Conservation (phyloP, 2,888 invertebrate species). For the Acleris literana region DNA sequence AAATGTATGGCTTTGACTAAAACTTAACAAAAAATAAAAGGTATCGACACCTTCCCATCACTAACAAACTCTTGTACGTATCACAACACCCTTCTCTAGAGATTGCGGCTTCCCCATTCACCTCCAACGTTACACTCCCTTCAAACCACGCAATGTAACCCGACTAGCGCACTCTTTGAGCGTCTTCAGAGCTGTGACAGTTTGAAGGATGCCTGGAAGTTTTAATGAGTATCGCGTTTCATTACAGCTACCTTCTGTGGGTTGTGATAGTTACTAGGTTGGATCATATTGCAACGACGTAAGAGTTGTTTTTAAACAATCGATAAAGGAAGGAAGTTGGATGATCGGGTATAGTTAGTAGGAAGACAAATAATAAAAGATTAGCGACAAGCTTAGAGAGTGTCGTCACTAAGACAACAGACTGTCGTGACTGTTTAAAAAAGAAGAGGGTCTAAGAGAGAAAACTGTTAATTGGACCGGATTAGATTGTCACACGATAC, state of each 20-base stretch:
- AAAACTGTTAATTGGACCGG: no score
- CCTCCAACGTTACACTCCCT: neutral
- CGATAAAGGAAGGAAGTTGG: neutral
- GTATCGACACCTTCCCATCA: conserved; percentile 1
- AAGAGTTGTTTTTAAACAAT: conserved; percentile 13
- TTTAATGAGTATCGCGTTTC: conserved; percentile 56
- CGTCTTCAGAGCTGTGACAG: conserved; percentile 35
- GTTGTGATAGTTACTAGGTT: conserved; percentile 27
- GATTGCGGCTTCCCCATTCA: conserved; percentile 6
- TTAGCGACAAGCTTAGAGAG: no score
- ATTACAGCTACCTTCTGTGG: conserved; percentile 38
- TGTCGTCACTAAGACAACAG: no score
- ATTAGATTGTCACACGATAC: no score
- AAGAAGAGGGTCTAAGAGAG: no score
- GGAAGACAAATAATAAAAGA: neutral
- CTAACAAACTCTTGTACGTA: neutral
- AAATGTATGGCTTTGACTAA: no score
- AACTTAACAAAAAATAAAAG: no score
- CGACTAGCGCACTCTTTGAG: conserved; percentile 37
- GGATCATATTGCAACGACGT: neutral
- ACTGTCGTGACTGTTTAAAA: no score
- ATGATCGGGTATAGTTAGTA: neutral
- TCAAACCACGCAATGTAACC: conserved; percentile 43
- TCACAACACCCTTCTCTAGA: neutral
- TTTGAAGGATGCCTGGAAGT: conserved; percentile 44